phyloP scores from a whole-genome alignment of 2,797 vertebrate species.

The Gymnothorax reevesii region DNA sequence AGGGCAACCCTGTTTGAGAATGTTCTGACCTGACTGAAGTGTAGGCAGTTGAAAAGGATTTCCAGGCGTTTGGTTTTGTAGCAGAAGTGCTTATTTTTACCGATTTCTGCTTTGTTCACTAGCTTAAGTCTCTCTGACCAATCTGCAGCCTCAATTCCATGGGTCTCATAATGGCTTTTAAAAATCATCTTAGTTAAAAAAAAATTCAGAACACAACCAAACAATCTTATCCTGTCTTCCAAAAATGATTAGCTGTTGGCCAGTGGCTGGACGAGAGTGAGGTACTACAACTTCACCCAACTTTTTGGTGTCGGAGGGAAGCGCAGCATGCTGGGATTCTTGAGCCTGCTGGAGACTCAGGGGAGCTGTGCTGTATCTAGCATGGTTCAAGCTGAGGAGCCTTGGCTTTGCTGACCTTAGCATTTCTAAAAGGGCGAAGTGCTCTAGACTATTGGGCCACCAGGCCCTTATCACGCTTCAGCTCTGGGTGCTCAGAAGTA shows the following conservation, averaged over 20 bases:
- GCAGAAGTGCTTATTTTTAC: background rate
- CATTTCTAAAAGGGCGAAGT: background rate
- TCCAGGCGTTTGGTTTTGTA: constrained; percentile 1
- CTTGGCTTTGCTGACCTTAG: background rate
- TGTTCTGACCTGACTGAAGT: background rate
- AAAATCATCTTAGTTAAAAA: background rate
- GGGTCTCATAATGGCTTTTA: background rate
- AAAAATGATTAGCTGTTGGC: background rate
- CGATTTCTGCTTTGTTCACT: background rate
- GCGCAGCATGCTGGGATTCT: background rate
- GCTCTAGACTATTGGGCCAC: background rate
- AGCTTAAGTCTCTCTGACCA: background rate
- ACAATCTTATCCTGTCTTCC: constrained; percentile 3
- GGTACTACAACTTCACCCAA: background rate
- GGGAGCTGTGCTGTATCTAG: background rate
- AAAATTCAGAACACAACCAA: background rate
- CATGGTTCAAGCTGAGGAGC: background rate
- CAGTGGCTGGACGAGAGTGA: background rate
- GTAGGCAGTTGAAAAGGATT: background rate
- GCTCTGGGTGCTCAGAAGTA: background rate
- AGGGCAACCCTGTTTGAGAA: background rate
- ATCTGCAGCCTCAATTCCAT: background rate
- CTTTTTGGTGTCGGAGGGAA: background rate
- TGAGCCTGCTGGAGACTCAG: background rate
- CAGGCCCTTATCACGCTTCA: too few species aligned